Conservation (phyloP, 2,797 vertebrate species). For the Rhinogobio ventralis region DNA sequence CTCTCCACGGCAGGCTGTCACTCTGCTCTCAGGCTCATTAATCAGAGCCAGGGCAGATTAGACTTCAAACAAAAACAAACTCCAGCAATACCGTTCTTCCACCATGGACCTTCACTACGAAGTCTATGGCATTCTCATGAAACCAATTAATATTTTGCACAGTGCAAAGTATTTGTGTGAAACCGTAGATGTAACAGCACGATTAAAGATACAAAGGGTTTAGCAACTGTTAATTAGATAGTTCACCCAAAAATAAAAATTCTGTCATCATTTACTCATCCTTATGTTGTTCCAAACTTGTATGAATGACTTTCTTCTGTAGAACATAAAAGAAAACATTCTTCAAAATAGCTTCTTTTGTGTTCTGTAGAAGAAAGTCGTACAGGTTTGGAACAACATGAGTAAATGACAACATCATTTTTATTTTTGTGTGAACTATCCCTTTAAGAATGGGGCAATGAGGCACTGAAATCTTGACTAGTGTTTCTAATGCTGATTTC, state of each 20-base stretch:
- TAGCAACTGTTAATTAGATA: background rate
- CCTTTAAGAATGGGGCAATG: background rate
- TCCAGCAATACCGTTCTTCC: conserved; percentile 56
- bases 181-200: background rate
- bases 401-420: background rate
- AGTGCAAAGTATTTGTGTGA: background rate
- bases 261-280: background rate
- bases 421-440: background rate
- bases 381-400: background rate
- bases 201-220: background rate
- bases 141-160: background rate
- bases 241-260: background rate
- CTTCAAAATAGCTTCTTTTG: background rate
- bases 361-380: background rate
- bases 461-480: background rate
- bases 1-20: conserved; percentile 71
- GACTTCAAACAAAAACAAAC: conserved; percentile 81
- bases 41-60: conserved; percentile 80
- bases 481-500: background rate
- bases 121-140: conserved; percentile 39
- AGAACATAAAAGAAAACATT: no score
- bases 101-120: conserved; percentile 51
- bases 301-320: background rate
- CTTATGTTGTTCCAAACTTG: background rate
- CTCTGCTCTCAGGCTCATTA: conserved; percentile 79